Base-by-base conservation (phyloP, 1,140 invertebrate genomes). In the Drosophila carrolli region DNA sequence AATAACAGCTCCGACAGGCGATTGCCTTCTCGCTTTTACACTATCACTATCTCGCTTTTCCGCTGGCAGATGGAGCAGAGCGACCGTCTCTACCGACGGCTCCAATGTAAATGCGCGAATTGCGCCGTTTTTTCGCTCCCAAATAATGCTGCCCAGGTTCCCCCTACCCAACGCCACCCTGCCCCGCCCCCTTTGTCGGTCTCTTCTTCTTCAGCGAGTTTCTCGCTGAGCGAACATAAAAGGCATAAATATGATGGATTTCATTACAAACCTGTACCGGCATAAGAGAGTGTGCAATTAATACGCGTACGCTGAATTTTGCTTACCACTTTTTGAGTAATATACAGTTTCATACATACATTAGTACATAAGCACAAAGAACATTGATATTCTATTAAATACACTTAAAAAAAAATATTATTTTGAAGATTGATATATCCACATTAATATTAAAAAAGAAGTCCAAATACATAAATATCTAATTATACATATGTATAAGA, bases 91-190 rank as follows among this genome's bases (percentile, higher is more conserved):
- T 50, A 60, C 32, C 56, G 72, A 86, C 83, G 71, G 43, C 57
- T 88, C 54, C 43, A 68, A 76, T 88, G 83, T 86, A 88, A 86
- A 77, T 86, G 82, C 70, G 57, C 67, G 68, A 51, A 73, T 70
- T 59, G 53, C 59, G 54, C 65, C 56, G 66, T 63, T 54, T 79
- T 88, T 76, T 29, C 62, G 56, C 83, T 73, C 79, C 83, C 79
- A 88, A 83, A 83, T 83, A 86, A 70, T 43, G 75, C 63, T 48
- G 32, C 10, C 10, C 35, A 32, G 29, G 46, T 50, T 37, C 59
- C 29, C 46, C 23, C 19, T 43, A 32, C 10, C 14, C 41, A 10
- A 32, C 13, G 6, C 10, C 73, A 65, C 61, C 72, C 72, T 65
- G 19, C 61, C 11, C 32, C n/a, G 47, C 23, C 35, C 23, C 14